Conservation (phyloP, 2,888 invertebrate species). For the Rhorus exstirpatorius region DNA sequence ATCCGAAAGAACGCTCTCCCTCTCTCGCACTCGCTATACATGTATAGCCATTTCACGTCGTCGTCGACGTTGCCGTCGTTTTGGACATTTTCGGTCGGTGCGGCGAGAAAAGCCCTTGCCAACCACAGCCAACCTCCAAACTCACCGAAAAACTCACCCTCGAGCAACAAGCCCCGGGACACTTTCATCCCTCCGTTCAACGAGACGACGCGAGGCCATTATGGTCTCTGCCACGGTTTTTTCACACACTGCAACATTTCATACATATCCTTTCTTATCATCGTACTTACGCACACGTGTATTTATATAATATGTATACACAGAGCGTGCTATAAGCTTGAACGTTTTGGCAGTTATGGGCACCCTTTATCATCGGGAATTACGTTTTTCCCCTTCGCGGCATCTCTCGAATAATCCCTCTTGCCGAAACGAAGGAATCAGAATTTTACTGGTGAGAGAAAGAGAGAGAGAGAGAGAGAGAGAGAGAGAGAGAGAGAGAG, state of each 20-base stretch:
- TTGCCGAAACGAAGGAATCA: slow-evolving; percentile 16
- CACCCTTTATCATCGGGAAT: slow-evolving; percentile 47
- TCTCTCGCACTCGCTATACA: slow-evolving; percentile 26
- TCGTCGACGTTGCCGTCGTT: slow-evolving; percentile 44
- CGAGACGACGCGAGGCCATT: slow-evolving; percentile 47
- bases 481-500: too few species aligned
- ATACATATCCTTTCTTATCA: too few species aligned
- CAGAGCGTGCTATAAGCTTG: slow-evolving; percentile 21
- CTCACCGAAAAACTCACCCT: slow-evolving; percentile 24
- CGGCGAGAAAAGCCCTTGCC: slow-evolving; percentile 59
- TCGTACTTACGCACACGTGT: too few species aligned
- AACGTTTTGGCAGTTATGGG: slow-evolving; percentile 43
- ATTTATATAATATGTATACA: not conserved
- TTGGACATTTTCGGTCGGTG: slow-evolving; percentile 56
- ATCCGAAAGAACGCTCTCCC: slow-evolving; percentile 43
- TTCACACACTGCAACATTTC: slow-evolving; percentile 14
- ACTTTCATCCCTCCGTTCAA: slow-evolving; percentile 33
- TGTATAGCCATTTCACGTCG: slow-evolving; percentile 23
- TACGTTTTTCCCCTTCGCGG: slow-evolving; percentile 21
- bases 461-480: too few species aligned
- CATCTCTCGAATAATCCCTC: slow-evolving; percentile 8
- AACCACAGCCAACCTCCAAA: slow-evolving; percentile 34
- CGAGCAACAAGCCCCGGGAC: slow-evolving; percentile 10
- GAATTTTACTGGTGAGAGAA: too few species aligned
- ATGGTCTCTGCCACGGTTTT: slow-evolving; percentile 50